Conservation (phyloP, 2,888 invertebrate genomes). For the Pristionchus entomophagus region DNA sequence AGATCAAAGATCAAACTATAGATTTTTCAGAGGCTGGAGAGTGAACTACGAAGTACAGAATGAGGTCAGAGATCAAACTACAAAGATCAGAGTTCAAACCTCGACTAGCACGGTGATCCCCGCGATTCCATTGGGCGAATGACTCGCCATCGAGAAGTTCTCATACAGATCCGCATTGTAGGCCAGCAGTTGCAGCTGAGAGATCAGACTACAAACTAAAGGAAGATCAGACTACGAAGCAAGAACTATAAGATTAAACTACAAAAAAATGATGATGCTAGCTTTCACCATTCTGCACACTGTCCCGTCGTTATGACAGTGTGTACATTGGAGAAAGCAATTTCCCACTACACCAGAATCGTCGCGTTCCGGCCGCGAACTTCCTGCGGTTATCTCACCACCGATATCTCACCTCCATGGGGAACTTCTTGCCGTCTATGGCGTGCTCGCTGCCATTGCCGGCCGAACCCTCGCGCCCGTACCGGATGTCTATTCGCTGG, state of each 20-base stretch:
- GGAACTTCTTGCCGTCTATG: slow-evolving; percentile 94
- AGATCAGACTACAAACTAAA: slow-evolving; percentile 74
- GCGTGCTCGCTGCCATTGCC: slow-evolving; percentile 93
- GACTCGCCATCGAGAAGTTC: slow-evolving; percentile 93
- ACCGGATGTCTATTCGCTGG: slow-evolving; percentile 81
- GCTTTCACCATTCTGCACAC: no score
- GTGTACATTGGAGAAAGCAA: no score
- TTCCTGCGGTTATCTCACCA: no score
- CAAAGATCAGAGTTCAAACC: no score
- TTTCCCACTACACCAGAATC: no score
- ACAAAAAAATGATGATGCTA: neutral
- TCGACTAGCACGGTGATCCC: slow-evolving; percentile 93
- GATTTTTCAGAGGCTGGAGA: neutral
- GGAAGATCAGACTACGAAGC: no score
- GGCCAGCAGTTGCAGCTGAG: slow-evolving; percentile 95
- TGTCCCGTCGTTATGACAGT: no score
- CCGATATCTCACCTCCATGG: slow-evolving; percentile 89
- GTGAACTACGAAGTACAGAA: no score
- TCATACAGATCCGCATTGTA: slow-evolving; percentile 97
- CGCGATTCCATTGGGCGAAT: slow-evolving; percentile 94
- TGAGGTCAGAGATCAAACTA: neutral
- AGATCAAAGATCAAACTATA: slow-evolving; percentile 23
- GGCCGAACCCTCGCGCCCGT: slow-evolving; percentile 88
- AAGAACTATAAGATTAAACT: neutral
- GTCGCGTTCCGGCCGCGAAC: no score